Evolutionary conservation across 2,113 vertebrate genomes (phyloP).

Genomic region (Ictidomys tridecemlineatus): DNA sequence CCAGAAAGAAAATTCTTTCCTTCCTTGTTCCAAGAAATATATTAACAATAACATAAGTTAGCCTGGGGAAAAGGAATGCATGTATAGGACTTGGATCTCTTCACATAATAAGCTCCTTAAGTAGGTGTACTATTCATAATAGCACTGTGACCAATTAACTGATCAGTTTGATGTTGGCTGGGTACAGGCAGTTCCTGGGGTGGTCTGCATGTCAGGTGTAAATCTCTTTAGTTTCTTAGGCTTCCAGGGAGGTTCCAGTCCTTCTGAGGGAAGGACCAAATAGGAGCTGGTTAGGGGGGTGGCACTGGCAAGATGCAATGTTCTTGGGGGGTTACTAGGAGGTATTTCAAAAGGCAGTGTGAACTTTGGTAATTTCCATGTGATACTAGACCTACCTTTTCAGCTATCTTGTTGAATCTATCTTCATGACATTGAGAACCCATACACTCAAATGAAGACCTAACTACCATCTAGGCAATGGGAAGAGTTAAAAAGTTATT

Average conservation of each 20-base stretch:
- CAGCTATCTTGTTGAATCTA: background rate
- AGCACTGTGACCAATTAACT: background rate
- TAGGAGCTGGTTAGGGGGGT: fast-evolving
- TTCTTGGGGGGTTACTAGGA: background rate
- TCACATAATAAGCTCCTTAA: background rate
- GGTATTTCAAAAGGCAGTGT: background rate
- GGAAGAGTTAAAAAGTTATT: background rate
- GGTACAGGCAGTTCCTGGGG: background rate
- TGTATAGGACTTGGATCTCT: background rate
- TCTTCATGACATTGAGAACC: background rate
- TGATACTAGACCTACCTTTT: background rate
- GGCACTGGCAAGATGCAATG: background rate
- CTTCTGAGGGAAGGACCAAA: background rate
- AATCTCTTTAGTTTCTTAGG: background rate
- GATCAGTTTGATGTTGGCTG: background rate
- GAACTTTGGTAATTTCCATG: background rate
- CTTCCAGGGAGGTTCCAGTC: background rate
- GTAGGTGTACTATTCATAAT: background rate
- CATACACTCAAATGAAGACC: background rate
- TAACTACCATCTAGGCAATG: background rate
- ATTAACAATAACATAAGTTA: background rate
- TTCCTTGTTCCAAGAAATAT: background rate
- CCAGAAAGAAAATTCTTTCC: background rate
- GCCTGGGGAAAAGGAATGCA: background rate
- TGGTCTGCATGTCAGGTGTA: background rate